Evolutionary conservation across 2,888 invertebrate genomes (phyloP), one percentile per base, ranked within the genome.

Genomic region (Syrphus vitripennis): DNA sequence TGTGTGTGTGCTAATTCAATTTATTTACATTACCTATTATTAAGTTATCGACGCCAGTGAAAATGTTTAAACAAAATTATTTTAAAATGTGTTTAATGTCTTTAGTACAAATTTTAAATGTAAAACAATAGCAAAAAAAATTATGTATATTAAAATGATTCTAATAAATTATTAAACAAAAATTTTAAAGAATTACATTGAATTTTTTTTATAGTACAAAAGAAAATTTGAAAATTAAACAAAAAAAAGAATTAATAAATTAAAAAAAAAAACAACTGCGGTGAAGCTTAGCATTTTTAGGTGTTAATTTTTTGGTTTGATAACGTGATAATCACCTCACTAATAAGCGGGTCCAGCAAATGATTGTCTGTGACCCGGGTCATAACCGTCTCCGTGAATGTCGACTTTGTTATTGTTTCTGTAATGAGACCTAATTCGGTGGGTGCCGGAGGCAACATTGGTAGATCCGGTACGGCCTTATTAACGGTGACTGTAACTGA

Each of bases 321-420:
- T 76, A 84, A 81, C 76, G 78, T 90, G 90, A 92, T 92, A 92
- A 90, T 92, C 95, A 97, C 98, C 97, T 98, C 97, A 92, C 96
- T 95, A 93, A 97, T 96, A 93, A 97, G 94, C 91, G 97, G 97
- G 93, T 95, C 95, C 93, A 95, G 95, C 94, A 97, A 95, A 93
- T 96, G 95, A 94, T 98, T 98, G 94, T 98, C 97, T 90, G 98
- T 98, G 93, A 98, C 95, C 92, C 98, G 95, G 89, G 98, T 98
- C 93, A 98, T 97, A 89, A 97, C 97, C 88, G 97, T 98, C 94
- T 98, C 98, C 91, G 98, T 98, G 94, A 97, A 96, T 89, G 98
- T 98, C 92, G 97, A 97, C 95, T 97, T 98, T 93, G 98, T 98
- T 94, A 98, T 97, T 93, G 97, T 97, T 94, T 98, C 98, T 89